Percentiles rank a stretch among this genome's conserved stretches.
Conservation (phyloP, 2,888 invertebrate genomes). For the Diaphora mendica region DNA sequence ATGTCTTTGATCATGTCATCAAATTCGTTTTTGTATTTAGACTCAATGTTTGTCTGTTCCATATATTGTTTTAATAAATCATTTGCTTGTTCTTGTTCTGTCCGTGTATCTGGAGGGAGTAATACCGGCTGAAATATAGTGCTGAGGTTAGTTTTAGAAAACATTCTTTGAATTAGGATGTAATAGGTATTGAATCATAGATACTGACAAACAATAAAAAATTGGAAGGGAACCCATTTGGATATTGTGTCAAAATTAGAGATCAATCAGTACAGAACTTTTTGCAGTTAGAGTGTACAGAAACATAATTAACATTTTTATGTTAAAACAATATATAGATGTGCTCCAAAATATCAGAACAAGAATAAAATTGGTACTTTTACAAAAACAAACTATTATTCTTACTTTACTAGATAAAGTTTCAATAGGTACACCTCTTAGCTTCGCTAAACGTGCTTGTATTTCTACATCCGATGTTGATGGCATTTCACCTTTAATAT, state of each 20-base stretch:
- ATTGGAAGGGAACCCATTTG: neutral
- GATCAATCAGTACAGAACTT: neutral
- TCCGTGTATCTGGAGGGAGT: conserved; percentile 85
- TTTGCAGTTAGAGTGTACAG: neutral
- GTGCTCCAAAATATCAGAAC: neutral
- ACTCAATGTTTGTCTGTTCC: conserved; percentile 82
- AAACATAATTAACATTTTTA: neutral
- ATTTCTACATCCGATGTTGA: conserved; percentile 88
- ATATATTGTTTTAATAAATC: conserved; percentile 89
- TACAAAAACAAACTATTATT: neutral
- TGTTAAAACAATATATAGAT: neutral
- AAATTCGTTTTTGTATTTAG: conserved; percentile 73
- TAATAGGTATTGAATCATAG: no score
- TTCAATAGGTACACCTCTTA: conserved; percentile 87
- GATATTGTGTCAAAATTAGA: neutral
- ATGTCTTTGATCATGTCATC: conserved; percentile 72
- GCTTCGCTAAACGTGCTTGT: conserved; percentile 87
- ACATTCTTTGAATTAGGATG: neutral
- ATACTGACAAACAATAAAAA: no score
- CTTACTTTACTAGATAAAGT: conserved; percentile 63
- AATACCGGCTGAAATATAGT: conserved; percentile 68
- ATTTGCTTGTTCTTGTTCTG: conserved; percentile 90
- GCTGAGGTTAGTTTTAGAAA: neutral
- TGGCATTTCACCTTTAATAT: conserved; percentile 70
- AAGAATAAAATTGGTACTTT: neutral